phyloP scores from a whole-genome alignment of 1,140 invertebrate genomes.

The Drosophila neocordata region DNA sequence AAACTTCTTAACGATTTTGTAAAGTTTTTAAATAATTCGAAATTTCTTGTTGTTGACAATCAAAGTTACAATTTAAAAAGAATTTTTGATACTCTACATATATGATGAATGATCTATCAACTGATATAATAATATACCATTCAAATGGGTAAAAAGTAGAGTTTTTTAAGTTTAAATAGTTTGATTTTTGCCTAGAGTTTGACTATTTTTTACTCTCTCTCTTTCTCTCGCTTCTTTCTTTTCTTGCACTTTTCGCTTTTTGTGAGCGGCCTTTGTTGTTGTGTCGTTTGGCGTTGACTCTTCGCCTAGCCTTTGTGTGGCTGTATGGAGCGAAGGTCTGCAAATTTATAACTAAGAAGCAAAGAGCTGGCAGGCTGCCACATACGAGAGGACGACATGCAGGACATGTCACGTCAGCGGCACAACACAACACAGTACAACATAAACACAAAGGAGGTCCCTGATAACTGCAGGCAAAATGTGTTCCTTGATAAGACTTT shows the following conservation, averaged over 20 bases:
- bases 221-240: too few species aligned
- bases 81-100: too few species aligned
- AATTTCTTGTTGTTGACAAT: too few species aligned
- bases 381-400: conserved; percentile 46
- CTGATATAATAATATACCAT: too few species aligned
- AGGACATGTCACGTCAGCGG: conserved; percentile 77
- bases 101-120: too few species aligned
- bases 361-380: conserved; percentile 49
- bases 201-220: not conserved
- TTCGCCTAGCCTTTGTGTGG: conserved; percentile 35
- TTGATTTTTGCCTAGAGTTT: too few species aligned
- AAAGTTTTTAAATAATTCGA: too few species aligned
- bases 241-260: not conserved
- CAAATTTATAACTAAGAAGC: conserved; percentile 37
- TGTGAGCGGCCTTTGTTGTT: conserved; percentile 10
- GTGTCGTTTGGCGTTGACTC: conserved; percentile 49
- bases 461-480: conserved; percentile 73
- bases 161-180: too few species aligned
- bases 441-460: conserved; percentile 40
- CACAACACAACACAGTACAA: conserved; percentile 67
- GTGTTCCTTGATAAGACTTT: conserved; percentile 43
- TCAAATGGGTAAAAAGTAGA: too few species aligned
- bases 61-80: too few species aligned
- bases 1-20: too few species aligned
- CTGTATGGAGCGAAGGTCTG: not conserved